Evolutionary conservation across 2,113 vertebrate species (phyloP), one percentile per base, ranked within the genome.

Genomic region (Gambusia holbrooki): DNA sequence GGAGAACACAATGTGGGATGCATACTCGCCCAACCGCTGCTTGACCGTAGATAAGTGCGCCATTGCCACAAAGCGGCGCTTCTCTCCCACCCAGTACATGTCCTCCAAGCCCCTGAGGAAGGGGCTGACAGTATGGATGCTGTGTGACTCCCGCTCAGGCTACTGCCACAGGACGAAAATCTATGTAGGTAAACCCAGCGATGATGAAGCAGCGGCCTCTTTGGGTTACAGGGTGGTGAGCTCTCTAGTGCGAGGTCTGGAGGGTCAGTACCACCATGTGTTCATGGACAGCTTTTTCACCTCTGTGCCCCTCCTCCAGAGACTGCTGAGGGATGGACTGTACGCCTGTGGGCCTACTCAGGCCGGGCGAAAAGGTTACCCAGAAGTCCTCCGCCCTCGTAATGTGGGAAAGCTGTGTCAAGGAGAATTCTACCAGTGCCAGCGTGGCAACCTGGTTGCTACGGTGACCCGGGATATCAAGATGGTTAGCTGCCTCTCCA

Each of bases 271-370:
- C 83, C 94, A 95, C 82, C 95, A 95, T 66, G 33, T 96, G 71
- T 96, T 95, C 84, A 92, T 95, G 93, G 95, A 94, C 92, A 94
- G 94, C 89, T 94, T 94, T 79, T 95, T 95, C 88, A 95, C 94
- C 51, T 95, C 95, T 0, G 94, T 93, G 88, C 90, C 93, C 42
- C 92, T 96, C 68, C 86, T 95, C 62, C 94, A 94, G 90, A 87
- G 92, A 84, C 88, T 96, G 73, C 88, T 94, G 77, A 87, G 88
- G 80, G 90, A 94, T 0, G 94, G 95, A 42, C 81, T 95, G 19
- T 96, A 96, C 12, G 91, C 92, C 69, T 96, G 95, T 4, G 94
- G 94, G 67, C 95, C 95, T 70, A 94, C 94, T 40, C 92, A 93
- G 37, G 89, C 94, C 0, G 82, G 76, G 2, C 95, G 95, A 54